Base-by-base conservation (phyloP, 2,888 invertebrate species). In the Cheilosia pagana region DNA sequence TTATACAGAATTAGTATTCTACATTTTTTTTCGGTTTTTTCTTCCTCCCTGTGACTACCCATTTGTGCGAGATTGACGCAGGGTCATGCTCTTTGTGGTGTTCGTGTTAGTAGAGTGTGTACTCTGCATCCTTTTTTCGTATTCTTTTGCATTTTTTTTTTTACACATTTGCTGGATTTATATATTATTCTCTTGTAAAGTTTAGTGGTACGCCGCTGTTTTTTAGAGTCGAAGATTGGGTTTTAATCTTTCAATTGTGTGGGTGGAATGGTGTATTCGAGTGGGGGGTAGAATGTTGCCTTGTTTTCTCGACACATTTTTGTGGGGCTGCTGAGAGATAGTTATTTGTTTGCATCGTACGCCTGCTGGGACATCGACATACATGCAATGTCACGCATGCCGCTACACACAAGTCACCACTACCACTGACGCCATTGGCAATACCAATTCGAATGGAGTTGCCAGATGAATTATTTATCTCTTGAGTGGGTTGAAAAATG, bases 321-420 rank as follows among this genome's bases (percentile, higher is more conserved):
- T 59, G 39, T 12, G 67, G n/a, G 67, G n/a, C 21, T 16, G n/a
- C 21, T 16, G 43, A 45, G 59, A 52, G 23, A 55, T 23, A 52
- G 57, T 62, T n/a, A 23, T 60, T 63, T 74, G 67, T 76, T 67
- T 76, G 81, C 68, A 75, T 71, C 31, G 57, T 72, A 71, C 55
- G 71, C 72, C 41, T 63, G 78, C 62, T 74, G 62, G 71, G 74
- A 86, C 82, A 57, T 85, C 67, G 74, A 86, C 82, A 57, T 85
- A 81, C 72, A 74, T 83, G 62, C 52, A 82, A 63, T 87, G 87
- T 87, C 86, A 87, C 87, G 87, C 86, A 87, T 87, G 87, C 87
- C 87, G 87, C 82, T 74, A 79, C 83, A 83, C 39, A 67, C 79
- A 70, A 79, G 74, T 78, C 31, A 67, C 65, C 19, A 62, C 45